Conservation (phyloP, 2,797 vertebrate genomes). For the Falco cherrug region DNA sequence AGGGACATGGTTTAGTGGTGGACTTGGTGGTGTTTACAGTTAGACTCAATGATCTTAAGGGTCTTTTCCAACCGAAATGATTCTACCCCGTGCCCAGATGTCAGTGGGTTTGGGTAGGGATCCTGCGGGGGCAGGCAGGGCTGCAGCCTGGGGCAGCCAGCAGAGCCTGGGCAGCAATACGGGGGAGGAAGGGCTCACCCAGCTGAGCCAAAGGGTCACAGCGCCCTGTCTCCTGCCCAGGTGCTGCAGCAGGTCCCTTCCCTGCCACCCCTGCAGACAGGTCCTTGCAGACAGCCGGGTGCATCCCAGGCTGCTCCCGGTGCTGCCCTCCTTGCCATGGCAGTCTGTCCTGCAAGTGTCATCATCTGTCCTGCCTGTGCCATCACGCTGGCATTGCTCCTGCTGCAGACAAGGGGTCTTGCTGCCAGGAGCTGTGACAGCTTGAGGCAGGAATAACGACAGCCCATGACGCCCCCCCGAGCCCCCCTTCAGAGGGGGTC, state of each 20-base stretch:
- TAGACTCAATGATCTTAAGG: too few species aligned
- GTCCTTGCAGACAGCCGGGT: neutral
- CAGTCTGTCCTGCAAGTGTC: neutral
- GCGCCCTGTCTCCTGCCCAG: rapidly evolving
- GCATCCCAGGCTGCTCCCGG: neutral
- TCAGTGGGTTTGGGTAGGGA: neutral
- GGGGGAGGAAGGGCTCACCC: neutral
- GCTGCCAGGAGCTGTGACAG: neutral
- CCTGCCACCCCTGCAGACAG: neutral
- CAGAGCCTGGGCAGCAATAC: neutral
- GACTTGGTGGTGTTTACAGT: too few species aligned
- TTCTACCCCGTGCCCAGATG: neutral
- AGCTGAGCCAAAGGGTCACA: neutral
- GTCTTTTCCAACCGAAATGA: too few species aligned
- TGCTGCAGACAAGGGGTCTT: neutral
- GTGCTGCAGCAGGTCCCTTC: neutral
- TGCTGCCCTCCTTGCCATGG: neutral
- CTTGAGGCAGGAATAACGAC: neutral
- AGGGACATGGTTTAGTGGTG: too few species aligned
- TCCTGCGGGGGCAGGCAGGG: neutral
- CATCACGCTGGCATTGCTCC: neutral
- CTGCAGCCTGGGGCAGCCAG: neutral
- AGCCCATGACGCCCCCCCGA: neutral
- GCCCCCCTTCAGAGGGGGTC: neutral
- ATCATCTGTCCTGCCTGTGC: neutral